Evolutionary conservation across 2,797 vertebrate genomes (phyloP).

Genomic region (Urosaurus nigricauda): DNA sequence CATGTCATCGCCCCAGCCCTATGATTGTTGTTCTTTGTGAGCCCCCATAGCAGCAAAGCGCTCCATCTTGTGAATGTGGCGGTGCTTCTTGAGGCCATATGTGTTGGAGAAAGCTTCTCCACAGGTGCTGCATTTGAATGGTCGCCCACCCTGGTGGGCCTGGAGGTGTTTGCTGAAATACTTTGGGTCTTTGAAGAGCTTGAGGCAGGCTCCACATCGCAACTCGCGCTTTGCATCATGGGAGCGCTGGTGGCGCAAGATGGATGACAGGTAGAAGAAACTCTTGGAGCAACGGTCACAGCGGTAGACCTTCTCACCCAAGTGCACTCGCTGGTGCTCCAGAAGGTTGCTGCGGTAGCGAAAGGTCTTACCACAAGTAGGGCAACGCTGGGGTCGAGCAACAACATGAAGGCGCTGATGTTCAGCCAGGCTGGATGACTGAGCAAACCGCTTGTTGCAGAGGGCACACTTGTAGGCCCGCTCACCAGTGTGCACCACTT

Average conservation of each 20-base stretch:
- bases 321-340: slow-evolving; percentile 78
- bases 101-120: slow-evolving; percentile 93
- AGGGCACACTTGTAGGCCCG: slow-evolving; percentile 89
- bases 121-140: slow-evolving; percentile 80
- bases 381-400: slow-evolving; percentile 75
- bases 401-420: slow-evolving; percentile 75
- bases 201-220: slow-evolving; percentile 77
- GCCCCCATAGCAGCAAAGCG: slow-evolving; percentile 58
- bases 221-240: slow-evolving; percentile 73
- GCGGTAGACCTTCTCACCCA: slow-evolving; percentile 78
- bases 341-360: slow-evolving; percentile 79
- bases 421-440: slow-evolving; percentile 77
- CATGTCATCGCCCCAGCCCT: neutral
- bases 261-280: slow-evolving; percentile 80
- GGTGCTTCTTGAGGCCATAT: slow-evolving; percentile 92
- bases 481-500: slow-evolving; percentile 92
- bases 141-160: slow-evolving; percentile 77
- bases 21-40: slow-evolving; percentile 38
- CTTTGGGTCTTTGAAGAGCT: slow-evolving; percentile 79
- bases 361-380: slow-evolving; percentile 78
- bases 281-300: slow-evolving; percentile 80
- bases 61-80: slow-evolving; percentile 84
- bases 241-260: slow-evolving; percentile 78
- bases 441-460: slow-evolving; percentile 83
- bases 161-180: slow-evolving; percentile 79